phyloP scores from a whole-genome alignment of 2,797 vertebrate genomes.

The Phoxinus dragarum region DNA sequence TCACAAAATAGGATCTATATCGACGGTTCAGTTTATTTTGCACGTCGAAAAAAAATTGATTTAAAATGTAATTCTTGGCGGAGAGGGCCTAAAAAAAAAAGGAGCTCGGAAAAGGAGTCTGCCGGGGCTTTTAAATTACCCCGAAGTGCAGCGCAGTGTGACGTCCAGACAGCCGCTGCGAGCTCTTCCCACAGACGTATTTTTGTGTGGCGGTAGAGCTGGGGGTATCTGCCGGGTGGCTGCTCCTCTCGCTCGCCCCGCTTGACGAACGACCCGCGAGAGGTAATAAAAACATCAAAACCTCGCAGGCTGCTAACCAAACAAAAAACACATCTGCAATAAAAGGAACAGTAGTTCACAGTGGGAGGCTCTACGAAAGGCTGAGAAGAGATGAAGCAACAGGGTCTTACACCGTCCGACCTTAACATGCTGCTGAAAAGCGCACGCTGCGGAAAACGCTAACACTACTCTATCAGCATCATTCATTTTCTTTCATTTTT shows the following conservation, averaged over 20 bases:
- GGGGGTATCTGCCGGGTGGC: slow-evolving; percentile 68
- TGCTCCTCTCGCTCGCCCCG: slow-evolving; percentile 39
- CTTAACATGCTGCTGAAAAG: background rate
- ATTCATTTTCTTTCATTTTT: background rate
- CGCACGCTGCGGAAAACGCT: slow-evolving; percentile 29
- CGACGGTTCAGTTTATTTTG: slow-evolving; percentile 57
- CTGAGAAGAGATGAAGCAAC: slow-evolving; percentile 70
- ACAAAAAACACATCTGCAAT: slow-evolving; percentile 84
- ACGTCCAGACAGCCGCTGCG: slow-evolving; percentile 82
- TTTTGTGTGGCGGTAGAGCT: slow-evolving; percentile 76
- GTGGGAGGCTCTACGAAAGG: slow-evolving; percentile 79
- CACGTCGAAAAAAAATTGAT: slow-evolving; percentile 49
- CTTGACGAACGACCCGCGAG: slow-evolving; percentile 79
- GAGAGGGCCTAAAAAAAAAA: slow-evolving; percentile 66
- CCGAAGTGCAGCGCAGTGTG: slow-evolving; percentile 82
- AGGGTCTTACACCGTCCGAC: slow-evolving; percentile 66
- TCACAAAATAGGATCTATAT: slow-evolving; percentile 61
- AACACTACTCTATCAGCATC: background rate
- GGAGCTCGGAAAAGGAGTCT: slow-evolving; percentile 75
- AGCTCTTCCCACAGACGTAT: slow-evolving; percentile 83
- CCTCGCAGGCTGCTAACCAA: slow-evolving; percentile 80
- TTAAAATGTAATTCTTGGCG: slow-evolving; percentile 70
- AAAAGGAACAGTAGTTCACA: slow-evolving; percentile 82
- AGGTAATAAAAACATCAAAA: slow-evolving; percentile 84
- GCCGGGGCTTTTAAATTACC: slow-evolving; percentile 83